phyloP scores from a whole-genome alignment of 2,113 vertebrate species.

The Xiphophorus hellerii region DNA sequence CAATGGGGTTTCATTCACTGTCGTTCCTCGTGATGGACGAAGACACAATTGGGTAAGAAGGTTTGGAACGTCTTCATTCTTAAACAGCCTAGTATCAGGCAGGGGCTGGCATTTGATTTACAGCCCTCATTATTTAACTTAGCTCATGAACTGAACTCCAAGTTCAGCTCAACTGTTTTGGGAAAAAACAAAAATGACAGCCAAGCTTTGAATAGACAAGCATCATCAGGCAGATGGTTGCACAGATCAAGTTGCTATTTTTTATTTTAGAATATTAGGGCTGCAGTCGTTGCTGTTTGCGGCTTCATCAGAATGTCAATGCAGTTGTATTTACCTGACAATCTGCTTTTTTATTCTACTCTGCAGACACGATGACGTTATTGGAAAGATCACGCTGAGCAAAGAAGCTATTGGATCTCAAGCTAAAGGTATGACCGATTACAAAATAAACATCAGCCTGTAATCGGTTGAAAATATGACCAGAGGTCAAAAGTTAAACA shows the following conservation, averaged over 20 bases:
- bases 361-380: constrained; percentile 88
- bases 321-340: neutral
- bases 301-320: neutral
- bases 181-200: constrained; percentile 6
- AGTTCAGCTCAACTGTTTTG: constrained; percentile 36
- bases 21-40: constrained; percentile 91
- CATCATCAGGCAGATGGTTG: constrained; percentile 43
- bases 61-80: constrained; percentile 20
- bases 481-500: constrained; percentile 57
- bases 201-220: constrained; percentile 64
- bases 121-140: constrained; percentile 35
- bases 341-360: constrained; percentile 22
- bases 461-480: constrained; percentile 12
- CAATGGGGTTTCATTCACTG: constrained; percentile 85
- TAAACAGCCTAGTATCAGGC: constrained; percentile 6
- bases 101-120: constrained; percentile 8
- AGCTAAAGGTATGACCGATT: constrained; percentile 80
- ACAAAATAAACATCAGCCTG: constrained; percentile 9
- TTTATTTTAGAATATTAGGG: constrained; percentile 16
- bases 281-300: constrained; percentile 7
- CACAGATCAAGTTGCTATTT: constrained; percentile 33
- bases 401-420: constrained; percentile 84
- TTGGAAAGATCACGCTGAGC: constrained; percentile 88
- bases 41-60: constrained; percentile 86
- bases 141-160: constrained; percentile 16